Percentiles rank a stretch among this genome's conserved stretches.
These are phyloP conservation scores for Bombycilla garrulus DNA, from an alignment of 2,113 vertebrate species.

Conservation along the genomic window DNA sequence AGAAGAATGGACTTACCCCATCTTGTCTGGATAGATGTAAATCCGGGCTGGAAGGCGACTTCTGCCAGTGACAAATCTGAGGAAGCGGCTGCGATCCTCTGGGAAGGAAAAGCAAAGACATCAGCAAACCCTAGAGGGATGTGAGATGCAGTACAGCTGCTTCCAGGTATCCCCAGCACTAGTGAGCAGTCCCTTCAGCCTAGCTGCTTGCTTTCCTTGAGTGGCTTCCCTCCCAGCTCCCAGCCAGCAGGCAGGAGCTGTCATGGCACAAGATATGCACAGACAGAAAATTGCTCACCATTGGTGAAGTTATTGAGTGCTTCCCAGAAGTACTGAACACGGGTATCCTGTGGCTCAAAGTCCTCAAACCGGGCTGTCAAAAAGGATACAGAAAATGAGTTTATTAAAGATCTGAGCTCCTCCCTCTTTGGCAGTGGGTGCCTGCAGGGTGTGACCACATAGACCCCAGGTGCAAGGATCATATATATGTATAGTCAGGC, in stretches of 20 bases:
- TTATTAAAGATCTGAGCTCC: neutral
- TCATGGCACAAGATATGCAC: neutral
- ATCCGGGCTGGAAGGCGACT: conserved; percentile 96
- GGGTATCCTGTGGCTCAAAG: conserved; percentile 84
- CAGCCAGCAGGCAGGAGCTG: neutral
- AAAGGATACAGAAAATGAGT: neutral
- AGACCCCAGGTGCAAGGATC: neutral
- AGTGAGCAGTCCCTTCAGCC: neutral
- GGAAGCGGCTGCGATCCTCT: conserved; percentile 98
- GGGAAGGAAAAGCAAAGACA: conserved; percentile 32
- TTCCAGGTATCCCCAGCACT: neutral
- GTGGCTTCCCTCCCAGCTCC: neutral
- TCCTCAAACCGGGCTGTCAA: conserved; percentile 90
- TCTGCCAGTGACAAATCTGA: conserved; percentile 95
- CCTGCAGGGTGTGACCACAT: neutral
- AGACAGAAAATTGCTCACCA: conserved; percentile 71
- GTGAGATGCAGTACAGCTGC: neutral
- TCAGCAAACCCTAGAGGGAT: neutral
- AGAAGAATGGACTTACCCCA: conserved; percentile 77
- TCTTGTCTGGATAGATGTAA: conserved; percentile 94
- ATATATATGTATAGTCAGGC: neutral
- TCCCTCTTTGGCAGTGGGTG: neutral
- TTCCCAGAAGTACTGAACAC: conserved; percentile 96
- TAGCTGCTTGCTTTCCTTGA: neutral
- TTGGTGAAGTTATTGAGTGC: conserved; percentile 96